Evolutionary conservation across 2,888 invertebrate genomes (phyloP).

Genomic region (Alentia gelatinosa): DNA sequence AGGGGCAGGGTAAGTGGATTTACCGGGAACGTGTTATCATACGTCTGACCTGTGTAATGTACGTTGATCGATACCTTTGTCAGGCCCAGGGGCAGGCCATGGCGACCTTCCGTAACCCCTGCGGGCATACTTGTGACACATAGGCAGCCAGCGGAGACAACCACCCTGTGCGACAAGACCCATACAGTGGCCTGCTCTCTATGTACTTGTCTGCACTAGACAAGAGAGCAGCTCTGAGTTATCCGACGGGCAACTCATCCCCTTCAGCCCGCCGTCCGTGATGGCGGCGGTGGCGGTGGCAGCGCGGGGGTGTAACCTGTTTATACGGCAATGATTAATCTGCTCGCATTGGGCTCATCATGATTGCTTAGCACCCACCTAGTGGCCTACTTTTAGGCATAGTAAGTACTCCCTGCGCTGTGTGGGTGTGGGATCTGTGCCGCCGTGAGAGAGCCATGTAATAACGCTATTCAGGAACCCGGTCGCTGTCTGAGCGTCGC

Average conservation of each 20-base stretch:
- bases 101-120: not conserved
- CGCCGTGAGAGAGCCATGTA: too few species aligned
- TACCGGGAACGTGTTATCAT: not conserved
- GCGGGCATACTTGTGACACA: not conserved
- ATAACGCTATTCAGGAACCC: too few species aligned
- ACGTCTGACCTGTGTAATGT: not conserved
- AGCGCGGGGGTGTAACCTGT: not conserved
- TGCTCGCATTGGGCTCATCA: not conserved
- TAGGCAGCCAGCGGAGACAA: not conserved
- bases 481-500: too few species aligned
- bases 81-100: not conserved
- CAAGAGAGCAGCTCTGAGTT: not conserved
- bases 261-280: not conserved
- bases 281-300: not conserved
- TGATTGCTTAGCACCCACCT: not conserved
- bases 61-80: not conserved
- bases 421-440: too few species aligned
- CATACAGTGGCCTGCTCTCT: not conserved
- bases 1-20: not conserved
- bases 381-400: not conserved
- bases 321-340: conserved; percentile 9
- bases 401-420: not conserved
- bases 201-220: not conserved
- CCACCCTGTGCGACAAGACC: not conserved
- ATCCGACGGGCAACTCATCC: not conserved